phyloP scores from a whole-genome alignment of 92 coral and sea anemone genomes.

The Bergia sp. region DNA sequence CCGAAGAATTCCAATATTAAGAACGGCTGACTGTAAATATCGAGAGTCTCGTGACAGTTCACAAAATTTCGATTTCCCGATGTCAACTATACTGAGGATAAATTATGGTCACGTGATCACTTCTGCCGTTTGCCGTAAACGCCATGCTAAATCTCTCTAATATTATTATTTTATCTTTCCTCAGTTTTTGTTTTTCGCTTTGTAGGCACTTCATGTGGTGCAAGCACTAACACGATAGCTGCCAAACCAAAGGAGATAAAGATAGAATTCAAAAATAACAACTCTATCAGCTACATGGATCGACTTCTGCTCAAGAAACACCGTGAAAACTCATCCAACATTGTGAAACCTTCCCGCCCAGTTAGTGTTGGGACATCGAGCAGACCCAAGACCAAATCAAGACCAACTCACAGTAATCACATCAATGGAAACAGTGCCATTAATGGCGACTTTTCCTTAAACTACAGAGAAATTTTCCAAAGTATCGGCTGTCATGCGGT shows the following conservation, averaged over 20 bases:
- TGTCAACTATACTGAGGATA: too few relatives aligned
- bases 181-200: not conserved
- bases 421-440: conserved; percentile 17
- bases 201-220: conserved; percentile 74
- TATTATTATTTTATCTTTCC: not conserved
- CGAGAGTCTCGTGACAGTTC: too few relatives aligned
- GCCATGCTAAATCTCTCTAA: too few relatives aligned
- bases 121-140: too few relatives aligned
- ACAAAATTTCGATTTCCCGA: too few relatives aligned
- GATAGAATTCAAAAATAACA: conserved; percentile 76
- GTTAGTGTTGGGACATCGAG: conserved; percentile 5
- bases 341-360: not conserved
- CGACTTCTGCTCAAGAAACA: conserved; percentile 87
- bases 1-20: too few relatives aligned
- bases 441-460: conserved; percentile 57
- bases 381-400: not conserved
- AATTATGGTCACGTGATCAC: too few relatives aligned
- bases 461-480: conserved; percentile 92
- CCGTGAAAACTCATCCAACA: conserved; percentile 50
- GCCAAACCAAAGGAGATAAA: conserved; percentile 67
- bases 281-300: conserved; percentile 81
- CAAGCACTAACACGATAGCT: conserved; percentile 71
- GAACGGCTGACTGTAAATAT: too few relatives aligned
- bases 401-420: not conserved
- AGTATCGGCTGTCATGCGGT: conserved; percentile 56